phyloP scores from a whole-genome alignment of 64 coral and sea anemone species.

The Stichodactyla mertensii region DNA sequence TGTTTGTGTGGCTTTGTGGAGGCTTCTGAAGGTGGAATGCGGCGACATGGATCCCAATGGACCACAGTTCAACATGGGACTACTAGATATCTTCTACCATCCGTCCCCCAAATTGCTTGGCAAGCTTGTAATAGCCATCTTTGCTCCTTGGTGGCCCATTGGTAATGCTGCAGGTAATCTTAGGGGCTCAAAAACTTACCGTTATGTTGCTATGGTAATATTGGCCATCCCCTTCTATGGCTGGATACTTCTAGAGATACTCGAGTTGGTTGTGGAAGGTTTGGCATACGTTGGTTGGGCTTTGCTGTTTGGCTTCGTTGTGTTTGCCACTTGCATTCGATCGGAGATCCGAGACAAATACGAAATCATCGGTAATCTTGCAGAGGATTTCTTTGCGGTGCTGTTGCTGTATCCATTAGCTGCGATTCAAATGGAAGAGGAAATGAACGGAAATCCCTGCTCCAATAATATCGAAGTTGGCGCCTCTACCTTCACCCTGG shows the following conservation, averaged over 20 bases:
- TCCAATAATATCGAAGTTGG: background rate
- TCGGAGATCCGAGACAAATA: conserved; percentile 11
- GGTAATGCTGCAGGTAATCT: conserved; percentile 22
- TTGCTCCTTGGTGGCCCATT: conserved; percentile 52
- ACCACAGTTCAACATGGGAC: conserved; percentile 43
- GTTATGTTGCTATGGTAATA: conserved; percentile 1
- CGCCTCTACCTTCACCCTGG: background rate
- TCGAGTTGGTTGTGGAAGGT: conserved; percentile 20
- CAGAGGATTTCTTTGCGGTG: background rate
- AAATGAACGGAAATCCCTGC: background rate
- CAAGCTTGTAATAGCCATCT: background rate
- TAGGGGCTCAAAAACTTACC: background rate
- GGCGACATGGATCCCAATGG: conserved; percentile 55
- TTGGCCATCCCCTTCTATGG: conserved; percentile 19
- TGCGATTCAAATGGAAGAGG: background rate
- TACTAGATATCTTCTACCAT: conserved; percentile 32
- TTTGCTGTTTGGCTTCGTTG: conserved; percentile 22
- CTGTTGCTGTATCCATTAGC: conserved; percentile 8
- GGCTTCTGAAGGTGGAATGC: conserved; percentile 46
- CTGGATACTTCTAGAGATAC: conserved; percentile 26
- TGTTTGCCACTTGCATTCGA: background rate
- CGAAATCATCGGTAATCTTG: conserved; percentile 11
- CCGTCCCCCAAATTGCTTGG: background rate
- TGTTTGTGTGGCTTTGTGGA: too few species aligned
- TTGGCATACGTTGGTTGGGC: conserved; percentile 47